phyloP scores from a whole-genome alignment of 2,888 invertebrate species.

The Agriopis leucophaearia region DNA sequence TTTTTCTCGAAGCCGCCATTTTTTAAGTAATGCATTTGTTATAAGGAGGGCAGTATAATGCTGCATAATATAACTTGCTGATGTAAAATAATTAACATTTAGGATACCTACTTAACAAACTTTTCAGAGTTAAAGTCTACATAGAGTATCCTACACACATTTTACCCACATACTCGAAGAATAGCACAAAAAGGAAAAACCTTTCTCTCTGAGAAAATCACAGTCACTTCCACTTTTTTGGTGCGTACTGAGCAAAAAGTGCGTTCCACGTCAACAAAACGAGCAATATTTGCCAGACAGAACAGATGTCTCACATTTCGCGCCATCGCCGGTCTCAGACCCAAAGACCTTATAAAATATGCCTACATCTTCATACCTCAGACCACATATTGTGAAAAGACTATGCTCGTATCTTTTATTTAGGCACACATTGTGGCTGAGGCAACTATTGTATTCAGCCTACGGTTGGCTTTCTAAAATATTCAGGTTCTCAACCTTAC shows the following conservation, averaged over 20 bases:
- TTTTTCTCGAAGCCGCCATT: too few species aligned
- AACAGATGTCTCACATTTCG: slow-evolving; percentile 38
- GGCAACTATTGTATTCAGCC: slow-evolving; percentile 56
- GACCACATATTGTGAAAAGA: slow-evolving; percentile 44
- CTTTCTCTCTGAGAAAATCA: not conserved
- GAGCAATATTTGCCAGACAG: slow-evolving; percentile 11
- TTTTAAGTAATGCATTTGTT: too few species aligned
- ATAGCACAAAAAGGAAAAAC: not conserved
- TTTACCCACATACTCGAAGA: not conserved
- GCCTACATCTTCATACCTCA: not conserved
- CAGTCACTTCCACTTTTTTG: not conserved
- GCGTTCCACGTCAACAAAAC: slow-evolving; percentile 2
- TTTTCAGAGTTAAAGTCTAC: too few species aligned
- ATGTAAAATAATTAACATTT: too few species aligned
- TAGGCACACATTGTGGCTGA: slow-evolving; percentile 55
- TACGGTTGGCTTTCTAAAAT: slow-evolving; percentile 59
- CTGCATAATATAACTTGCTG: too few species aligned
- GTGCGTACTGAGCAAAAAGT: not conserved
- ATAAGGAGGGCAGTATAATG: too few species aligned
- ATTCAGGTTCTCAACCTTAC: slow-evolving; percentile 65
- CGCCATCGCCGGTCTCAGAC: slow-evolving; percentile 13
- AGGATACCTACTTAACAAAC: too few species aligned
- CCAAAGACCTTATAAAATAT: slow-evolving; percentile 9
- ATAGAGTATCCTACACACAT: not conserved
- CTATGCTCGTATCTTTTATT: slow-evolving; percentile 65